Evolutionary conservation across 2,797 vertebrate species (phyloP), one percentile per base, ranked within the genome.

Genomic region (Enteromius treurensis): DNA sequence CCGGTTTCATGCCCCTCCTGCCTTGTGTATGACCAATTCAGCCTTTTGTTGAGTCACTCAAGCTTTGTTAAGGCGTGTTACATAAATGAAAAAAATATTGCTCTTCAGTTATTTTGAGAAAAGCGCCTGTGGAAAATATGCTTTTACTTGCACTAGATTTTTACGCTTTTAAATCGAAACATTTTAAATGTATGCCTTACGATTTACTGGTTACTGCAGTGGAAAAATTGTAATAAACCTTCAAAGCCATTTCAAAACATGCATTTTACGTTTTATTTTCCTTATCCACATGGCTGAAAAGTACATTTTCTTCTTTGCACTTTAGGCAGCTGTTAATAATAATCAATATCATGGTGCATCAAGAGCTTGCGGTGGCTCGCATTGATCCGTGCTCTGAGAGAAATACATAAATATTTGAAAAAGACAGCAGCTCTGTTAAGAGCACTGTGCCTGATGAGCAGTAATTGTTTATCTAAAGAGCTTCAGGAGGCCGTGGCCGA

Each of bases 321-420:
- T n/a, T 40, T 23, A 13, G 8, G 58, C 51, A 26, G 49, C 49
- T 34, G 34, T 69, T 68, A 58, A 7, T 60, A 60, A 42, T 21
- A 10, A 26, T 58, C 19, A 71, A 13, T 60, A n/a, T 17, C 32
- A 21, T 21, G 40, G 62, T 82, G 62, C 13, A 42, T 68, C 19
- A 76, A 26, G 15, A 71, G 67, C 58, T 17, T 80, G 79, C 15
- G 14, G 71, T 58, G 81, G 42, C 42, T 29, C 49, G n/a, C 70
- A 81, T 85, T 85, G 74, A 78, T 73, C 17, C 14, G 6, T 42
- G 55, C 58, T 49, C 29, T 1, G 53, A 77, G 73, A 76, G 40
- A 85, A 70, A 81, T n/a, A 1, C 55, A 81, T 45, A 37, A 81
- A 85, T 85, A 68, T 64, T 77, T 81, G 58, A 47, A 79, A 62